A percentile compares a stretch with the other conserved stretches of the same genome.
These are phyloP conservation scores for Pegoplata infirma DNA, from an alignment of 2,888 invertebrate species.

Conservation along the genomic window DNA sequence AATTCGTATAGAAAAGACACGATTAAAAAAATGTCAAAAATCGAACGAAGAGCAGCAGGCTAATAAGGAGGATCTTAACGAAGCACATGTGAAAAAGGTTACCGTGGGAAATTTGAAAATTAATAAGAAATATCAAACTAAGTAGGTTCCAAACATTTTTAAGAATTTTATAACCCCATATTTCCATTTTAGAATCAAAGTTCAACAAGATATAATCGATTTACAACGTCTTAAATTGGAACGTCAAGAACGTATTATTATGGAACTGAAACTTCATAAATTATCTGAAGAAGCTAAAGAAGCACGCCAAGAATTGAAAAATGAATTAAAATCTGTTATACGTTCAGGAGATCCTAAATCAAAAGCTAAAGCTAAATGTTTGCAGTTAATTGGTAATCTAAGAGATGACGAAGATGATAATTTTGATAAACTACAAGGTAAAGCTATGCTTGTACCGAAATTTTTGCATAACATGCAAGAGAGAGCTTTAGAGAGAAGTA, in stretches of 20 bases:
- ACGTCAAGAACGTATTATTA: slow-evolving; percentile 85
- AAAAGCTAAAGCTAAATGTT: slow-evolving; percentile 78
- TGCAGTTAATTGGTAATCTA: slow-evolving; percentile 75
- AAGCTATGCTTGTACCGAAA: slow-evolving; percentile 80
- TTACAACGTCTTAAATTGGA: slow-evolving; percentile 85
- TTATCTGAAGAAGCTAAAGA: slow-evolving; percentile 83
- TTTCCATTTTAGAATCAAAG: slow-evolving; percentile 80
- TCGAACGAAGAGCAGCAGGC: slow-evolving; percentile 37
- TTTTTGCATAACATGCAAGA: slow-evolving; percentile 86
- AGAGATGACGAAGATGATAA: slow-evolving; percentile 74
- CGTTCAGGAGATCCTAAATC: slow-evolving; percentile 81
- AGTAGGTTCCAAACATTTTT: slow-evolving; percentile 67
- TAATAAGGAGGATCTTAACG: not conserved
- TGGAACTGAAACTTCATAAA: slow-evolving; percentile 85
- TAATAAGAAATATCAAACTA: slow-evolving; percentile 76
- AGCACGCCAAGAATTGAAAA: slow-evolving; percentile 81
- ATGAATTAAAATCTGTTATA: slow-evolving; percentile 80
- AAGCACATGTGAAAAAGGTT: slow-evolving; percentile 7
- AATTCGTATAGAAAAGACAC: slow-evolving; percentile 73
- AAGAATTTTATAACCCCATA: not conserved
- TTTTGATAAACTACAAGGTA: slow-evolving; percentile 73
- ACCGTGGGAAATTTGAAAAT: slow-evolving; percentile 51
- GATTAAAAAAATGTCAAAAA: slow-evolving; percentile 37
- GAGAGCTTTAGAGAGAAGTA: slow-evolving; percentile 83
- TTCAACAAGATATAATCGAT: slow-evolving; percentile 86